Evolutionary conservation across 1,140 invertebrate genomes (phyloP).

Genomic region (Palaemon carinicauda): DNA sequence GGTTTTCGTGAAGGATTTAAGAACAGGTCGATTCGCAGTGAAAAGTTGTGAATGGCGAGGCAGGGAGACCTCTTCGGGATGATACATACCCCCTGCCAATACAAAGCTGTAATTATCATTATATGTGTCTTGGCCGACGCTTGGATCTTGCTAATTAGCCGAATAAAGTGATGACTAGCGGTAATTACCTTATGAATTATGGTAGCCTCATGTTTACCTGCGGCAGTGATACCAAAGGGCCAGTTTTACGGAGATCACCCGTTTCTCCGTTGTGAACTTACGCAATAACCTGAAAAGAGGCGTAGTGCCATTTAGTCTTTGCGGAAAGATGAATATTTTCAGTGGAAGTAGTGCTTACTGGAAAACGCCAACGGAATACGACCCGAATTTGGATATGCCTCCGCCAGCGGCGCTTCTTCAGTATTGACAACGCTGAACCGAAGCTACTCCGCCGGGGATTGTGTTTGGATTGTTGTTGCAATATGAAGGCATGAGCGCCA

Average conservation of each 20-base stretch:
- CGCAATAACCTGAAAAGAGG: neutral
- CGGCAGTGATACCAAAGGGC: conserved; percentile 47
- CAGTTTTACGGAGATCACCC: neutral
- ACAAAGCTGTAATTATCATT: conserved; percentile 57
- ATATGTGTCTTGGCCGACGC: conserved; percentile 56
- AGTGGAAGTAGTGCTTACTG: too few species aligned
- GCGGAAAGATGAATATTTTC: neutral
- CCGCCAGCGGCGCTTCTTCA: neutral
- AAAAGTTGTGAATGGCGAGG: conserved; percentile 44
- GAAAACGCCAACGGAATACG: too few species aligned
- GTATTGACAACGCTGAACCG: conserved; percentile 54
- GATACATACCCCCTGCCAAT: conserved; percentile 51
- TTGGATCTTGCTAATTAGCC: conserved; percentile 57
- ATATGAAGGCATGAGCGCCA: conserved; percentile 31
- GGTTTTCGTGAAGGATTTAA: conserved; percentile 44
- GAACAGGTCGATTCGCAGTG: conserved; percentile 49
- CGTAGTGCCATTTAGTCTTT: neutral
- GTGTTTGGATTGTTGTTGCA: conserved; percentile 55
- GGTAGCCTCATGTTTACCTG: conserved; percentile 52
- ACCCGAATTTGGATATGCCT: too few species aligned
- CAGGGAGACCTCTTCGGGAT: conserved; percentile 4
- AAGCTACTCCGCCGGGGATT: conserved; percentile 46
- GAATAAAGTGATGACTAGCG: conserved; percentile 56
- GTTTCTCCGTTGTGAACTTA: neutral
- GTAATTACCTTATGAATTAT: conserved; percentile 57